Conservation (phyloP, 2,888 invertebrate species). For the Scaptomyza parva region DNA sequence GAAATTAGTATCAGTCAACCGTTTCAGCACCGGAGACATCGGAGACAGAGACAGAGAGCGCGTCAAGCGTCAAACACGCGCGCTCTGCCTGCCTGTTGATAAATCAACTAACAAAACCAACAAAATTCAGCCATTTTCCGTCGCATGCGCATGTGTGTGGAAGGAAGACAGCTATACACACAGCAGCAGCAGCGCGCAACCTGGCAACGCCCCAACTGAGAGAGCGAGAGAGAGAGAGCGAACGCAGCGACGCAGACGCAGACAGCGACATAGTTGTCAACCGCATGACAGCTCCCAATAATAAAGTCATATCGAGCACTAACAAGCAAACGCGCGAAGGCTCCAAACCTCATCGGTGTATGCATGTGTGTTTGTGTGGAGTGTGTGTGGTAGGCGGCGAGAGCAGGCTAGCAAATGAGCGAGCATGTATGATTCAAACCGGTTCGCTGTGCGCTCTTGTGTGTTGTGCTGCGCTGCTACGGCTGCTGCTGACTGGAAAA, state of each 20-base stretch:
- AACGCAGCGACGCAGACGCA: conserved; percentile 38
- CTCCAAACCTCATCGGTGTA: conserved; percentile 25
- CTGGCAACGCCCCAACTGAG: conserved; percentile 55
- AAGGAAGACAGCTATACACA: conserved; percentile 39
- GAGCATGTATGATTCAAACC: conserved; percentile 55
- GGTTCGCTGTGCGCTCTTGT: conserved; percentile 61
- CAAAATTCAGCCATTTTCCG: conserved; percentile 76
- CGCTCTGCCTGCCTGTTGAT: conserved; percentile 52
- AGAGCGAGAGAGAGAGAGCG: conserved; percentile 26
- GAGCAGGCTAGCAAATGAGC: conserved; percentile 35
- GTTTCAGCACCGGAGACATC: too few species aligned
- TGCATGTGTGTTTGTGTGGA: not conserved
- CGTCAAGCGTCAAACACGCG: conserved; percentile 14
- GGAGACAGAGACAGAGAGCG: conserved; percentile 37
- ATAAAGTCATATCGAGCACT: conserved; percentile 81
- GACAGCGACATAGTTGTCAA: conserved; percentile 81
- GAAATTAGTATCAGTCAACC: conserved; percentile 48
- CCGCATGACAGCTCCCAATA: conserved; percentile 78
- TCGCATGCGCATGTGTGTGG: conserved; percentile 38
- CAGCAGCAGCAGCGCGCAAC: not conserved
- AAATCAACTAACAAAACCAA: conserved; percentile 72
- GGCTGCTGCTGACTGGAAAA: conserved; percentile 57
- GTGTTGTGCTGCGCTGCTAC: not conserved
- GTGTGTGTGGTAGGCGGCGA: conserved; percentile 44
- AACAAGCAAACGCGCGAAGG: conserved; percentile 76